A percentile compares a stretch with the other conserved stretches of the same genome.
These are phyloP conservation scores for Notechis scutatus DNA, from an alignment of 2,113 vertebrate genomes.

Conservation along the genomic window DNA sequence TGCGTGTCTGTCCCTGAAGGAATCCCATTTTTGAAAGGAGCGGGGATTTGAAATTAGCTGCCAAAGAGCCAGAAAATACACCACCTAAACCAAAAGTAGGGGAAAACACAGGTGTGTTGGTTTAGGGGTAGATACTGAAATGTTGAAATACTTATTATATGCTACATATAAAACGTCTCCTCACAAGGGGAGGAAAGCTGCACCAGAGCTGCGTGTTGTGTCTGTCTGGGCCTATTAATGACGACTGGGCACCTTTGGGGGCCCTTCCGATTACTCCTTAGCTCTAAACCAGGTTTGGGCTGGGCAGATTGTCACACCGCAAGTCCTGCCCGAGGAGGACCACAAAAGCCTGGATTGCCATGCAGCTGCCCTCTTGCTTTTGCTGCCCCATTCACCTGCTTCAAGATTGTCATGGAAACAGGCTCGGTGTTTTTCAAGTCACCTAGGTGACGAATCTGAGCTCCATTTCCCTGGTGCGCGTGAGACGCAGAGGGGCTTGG, in stretches of 20 bases:
- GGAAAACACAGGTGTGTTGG: background rate
- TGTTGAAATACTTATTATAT: background rate
- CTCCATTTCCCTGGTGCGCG: constrained; percentile 42
- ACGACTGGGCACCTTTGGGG: background rate
- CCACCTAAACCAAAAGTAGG: background rate
- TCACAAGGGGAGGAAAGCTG: background rate
- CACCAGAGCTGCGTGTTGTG: background rate
- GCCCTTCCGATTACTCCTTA: background rate
- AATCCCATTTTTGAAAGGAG: background rate
- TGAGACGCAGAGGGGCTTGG: background rate
- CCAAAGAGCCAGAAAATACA: background rate
- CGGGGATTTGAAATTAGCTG: background rate
- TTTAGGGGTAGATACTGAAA: background rate
- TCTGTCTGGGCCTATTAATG: background rate
- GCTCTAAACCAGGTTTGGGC: background rate
- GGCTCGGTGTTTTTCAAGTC: constrained; percentile 54
- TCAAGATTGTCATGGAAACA: constrained; percentile 63
- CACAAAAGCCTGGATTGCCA: background rate
- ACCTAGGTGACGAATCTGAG: constrained; percentile 58
- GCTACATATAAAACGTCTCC: background rate
- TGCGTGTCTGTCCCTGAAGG: background rate
- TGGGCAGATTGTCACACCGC: background rate
- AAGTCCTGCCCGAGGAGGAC: background rate
- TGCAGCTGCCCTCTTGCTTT: constrained; percentile 28
- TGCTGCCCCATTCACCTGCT: constrained; percentile 59